Evolutionary conservation across 2,888 invertebrate species (phyloP).

Genomic region (Drosophila atripex): DNA sequence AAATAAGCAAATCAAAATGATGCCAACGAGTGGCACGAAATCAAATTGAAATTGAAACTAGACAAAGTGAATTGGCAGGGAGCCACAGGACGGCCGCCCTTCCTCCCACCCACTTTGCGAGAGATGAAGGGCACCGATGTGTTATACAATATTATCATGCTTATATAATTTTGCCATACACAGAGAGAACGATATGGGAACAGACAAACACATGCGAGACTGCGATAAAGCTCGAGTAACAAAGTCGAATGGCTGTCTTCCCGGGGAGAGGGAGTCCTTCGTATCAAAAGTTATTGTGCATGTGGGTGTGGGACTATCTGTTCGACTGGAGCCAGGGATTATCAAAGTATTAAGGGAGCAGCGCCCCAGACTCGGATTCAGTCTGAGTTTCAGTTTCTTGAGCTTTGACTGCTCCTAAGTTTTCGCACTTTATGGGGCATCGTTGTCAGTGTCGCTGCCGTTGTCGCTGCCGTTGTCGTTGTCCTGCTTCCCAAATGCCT

Average conservation of each 20-base stretch:
- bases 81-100: slow-evolving; percentile 14
- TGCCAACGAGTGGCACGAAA: slow-evolving; percentile 49
- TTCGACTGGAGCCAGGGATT: slow-evolving; percentile 64
- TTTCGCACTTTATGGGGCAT: slow-evolving; percentile 72
- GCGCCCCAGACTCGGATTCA: slow-evolving; percentile 28
- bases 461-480: slow-evolving; percentile 16
- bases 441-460: slow-evolving; percentile 20
- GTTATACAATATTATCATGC: slow-evolving; percentile 69
- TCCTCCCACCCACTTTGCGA: not conserved
- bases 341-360: slow-evolving; percentile 70
- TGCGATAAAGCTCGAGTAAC: slow-evolving; percentile 75
- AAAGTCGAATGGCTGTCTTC: slow-evolving; percentile 66
- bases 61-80: slow-evolving; percentile 69
- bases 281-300: slow-evolving; percentile 74
- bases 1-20: slow-evolving; percentile 72
- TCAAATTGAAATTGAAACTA: slow-evolving; percentile 79
- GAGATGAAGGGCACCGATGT: slow-evolving; percentile 27
- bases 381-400: slow-evolving; percentile 23
- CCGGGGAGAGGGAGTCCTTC: slow-evolving; percentile 33
- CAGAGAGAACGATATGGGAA: slow-evolving; percentile 49
- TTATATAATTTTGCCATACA: slow-evolving; percentile 69
- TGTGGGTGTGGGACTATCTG: slow-evolving; percentile 5
- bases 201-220: slow-evolving; percentile 38
- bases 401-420: slow-evolving; percentile 68
- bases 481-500: slow-evolving; percentile 61